phyloP scores from a whole-genome alignment of 1,140 invertebrate species.

The Babylonia areolata region DNA sequence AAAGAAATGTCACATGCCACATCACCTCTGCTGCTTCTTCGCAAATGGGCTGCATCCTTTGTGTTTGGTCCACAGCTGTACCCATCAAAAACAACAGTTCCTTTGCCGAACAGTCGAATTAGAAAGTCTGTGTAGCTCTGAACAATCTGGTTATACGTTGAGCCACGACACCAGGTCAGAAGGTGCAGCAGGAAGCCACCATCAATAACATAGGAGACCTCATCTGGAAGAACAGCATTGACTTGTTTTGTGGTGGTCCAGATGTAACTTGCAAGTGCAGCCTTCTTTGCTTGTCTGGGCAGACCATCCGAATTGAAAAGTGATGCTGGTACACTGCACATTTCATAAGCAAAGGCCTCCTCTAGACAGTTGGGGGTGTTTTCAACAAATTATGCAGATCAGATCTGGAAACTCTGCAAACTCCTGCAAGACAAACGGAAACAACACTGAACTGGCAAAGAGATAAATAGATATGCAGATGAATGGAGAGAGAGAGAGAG shows the following conservation, averaged over 20 bases:
- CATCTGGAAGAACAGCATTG: not conserved
- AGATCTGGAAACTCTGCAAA: too few species aligned
- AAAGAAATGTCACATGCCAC: not conserved
- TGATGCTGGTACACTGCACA: slow-evolving; percentile 40
- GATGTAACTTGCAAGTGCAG: slow-evolving; percentile 46
- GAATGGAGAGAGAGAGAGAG: too few species aligned
- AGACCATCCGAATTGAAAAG: slow-evolving; percentile 49
- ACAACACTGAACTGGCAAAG: too few species aligned
- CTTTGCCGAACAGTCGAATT: not conserved
- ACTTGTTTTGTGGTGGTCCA: slow-evolving; percentile 29
- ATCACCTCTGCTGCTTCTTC: not conserved
- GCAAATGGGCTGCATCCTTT: not conserved
- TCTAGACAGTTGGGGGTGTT: not conserved
- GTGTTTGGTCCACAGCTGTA: not conserved
- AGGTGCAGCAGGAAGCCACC: slow-evolving; percentile 45
- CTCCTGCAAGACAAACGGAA: too few species aligned
- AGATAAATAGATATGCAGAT: too few species aligned
- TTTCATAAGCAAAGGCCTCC: slow-evolving; percentile 47
- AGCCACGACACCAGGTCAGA: slow-evolving; percentile 29
- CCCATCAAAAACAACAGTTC: not conserved
- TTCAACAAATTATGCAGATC: too few species aligned
- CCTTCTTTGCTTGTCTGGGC: not conserved
- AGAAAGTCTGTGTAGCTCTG: slow-evolving; percentile 35
- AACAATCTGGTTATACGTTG: slow-evolving; percentile 25
- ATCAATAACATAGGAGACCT: slow-evolving; percentile 46